Base-by-base conservation (phyloP, 92 coral and sea anemone genomes). In the Epizoanthus rinbou region DNA sequence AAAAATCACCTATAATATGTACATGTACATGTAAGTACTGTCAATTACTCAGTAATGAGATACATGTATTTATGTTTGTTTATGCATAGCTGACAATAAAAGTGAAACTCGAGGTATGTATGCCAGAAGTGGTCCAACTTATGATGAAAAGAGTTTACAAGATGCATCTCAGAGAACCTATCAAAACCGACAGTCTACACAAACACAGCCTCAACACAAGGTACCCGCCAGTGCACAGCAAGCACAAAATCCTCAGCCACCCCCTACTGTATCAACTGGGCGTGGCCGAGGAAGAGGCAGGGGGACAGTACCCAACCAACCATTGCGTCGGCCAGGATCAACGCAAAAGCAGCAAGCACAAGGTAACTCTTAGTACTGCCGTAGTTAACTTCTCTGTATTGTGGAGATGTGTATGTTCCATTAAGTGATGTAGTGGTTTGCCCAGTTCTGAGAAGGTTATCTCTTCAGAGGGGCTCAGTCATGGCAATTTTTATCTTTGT, bases 201-300 rank as follows among this genome's bases (percentile, higher is more conserved):
- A 88, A 15, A 74, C 76, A 80, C 85, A 85, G 22, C 62, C 78
- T 58, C 84, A 41, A 4, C 35, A 68, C 17, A 58, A 85, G 21
- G 86, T 60, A 21, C 83, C 80, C 8, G 64, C 84, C 7, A 45
- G 80, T 35, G 59, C 75, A 37, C 45, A 39, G 25, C 81, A 89
- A 33, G 33, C 84, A 18, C 71, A 62, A 43, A 62, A 43, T 14
- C 72, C 71, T 3, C 57, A 21, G 16, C 18, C 70, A 41, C 24
- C 11, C 64, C 19, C 63, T 35, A 4, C 33, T 19, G 47, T 33
- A 6, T 22, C 39, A 18, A 4, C 85, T 33, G 99, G 98, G 43
- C 84, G 99, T 79, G 95, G 98, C 47, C 90, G 98, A 18, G 99
- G 99, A 6, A 87, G 99, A 41, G 99, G 99, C 10, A 80, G 97